phyloP scores from a whole-genome alignment of 2,888 invertebrate species.

The Drosophila picticornis region DNA sequence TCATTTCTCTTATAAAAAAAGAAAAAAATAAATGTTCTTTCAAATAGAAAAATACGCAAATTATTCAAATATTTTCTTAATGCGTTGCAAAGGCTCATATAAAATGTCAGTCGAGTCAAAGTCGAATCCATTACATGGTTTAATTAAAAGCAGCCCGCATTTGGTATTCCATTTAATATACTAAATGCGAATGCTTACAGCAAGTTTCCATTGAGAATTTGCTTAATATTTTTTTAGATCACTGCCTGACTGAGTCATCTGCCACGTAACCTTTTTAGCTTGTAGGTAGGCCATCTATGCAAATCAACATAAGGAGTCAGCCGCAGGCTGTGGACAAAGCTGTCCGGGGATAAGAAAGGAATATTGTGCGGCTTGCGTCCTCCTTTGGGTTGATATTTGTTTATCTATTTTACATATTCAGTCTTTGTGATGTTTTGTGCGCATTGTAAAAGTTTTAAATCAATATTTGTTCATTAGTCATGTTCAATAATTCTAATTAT shows the following conservation, averaged over 20 bases:
- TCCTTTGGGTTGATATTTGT: constrained; percentile 40
- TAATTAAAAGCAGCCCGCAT: constrained; percentile 8
- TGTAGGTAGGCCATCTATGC: constrained; percentile 40
- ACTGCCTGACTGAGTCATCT: constrained; percentile 9
- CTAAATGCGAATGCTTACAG: constrained; percentile 1
- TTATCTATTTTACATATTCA: constrained; percentile 65
- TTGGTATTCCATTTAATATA: not conserved
- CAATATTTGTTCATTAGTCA: constrained; percentile 81
- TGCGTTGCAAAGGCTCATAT: constrained; percentile 29
- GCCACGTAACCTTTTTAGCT: not conserved
- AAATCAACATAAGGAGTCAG: constrained; percentile 35
- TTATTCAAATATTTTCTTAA: constrained; percentile 61
- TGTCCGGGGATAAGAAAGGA: not conserved
- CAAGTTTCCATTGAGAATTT: not conserved
- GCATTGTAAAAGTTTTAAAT: constrained; percentile 58
- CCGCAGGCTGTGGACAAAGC: constrained; percentile 34
- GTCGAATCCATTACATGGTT: constrained; percentile 7
- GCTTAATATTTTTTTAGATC: not conserved
- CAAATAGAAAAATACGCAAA: constrained; percentile 68
- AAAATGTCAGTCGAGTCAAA: constrained; percentile 17
- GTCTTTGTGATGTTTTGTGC: constrained; percentile 49
- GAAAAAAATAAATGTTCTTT: constrained; percentile 58
- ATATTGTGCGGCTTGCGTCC: constrained; percentile 10
- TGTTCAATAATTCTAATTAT: constrained; percentile 73
- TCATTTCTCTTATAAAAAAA: constrained; percentile 54